These are phyloP conservation scores for Pristionchus exspectatus DNA, from an alignment of 2,888 invertebrate species.

Conservation along the genomic window DNA sequence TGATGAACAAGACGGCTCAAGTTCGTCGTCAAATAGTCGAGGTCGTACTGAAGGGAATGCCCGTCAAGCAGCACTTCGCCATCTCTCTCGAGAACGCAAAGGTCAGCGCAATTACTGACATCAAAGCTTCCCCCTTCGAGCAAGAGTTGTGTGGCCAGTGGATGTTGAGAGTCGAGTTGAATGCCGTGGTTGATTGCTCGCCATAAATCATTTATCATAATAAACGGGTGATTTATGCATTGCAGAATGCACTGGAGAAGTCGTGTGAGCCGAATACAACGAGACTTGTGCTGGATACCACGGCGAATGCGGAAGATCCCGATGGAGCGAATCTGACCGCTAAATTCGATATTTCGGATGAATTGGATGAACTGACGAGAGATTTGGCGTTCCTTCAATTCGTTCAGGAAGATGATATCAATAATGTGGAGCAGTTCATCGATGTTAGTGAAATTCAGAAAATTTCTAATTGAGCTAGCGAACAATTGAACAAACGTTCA, in stretches of 20 bases:
- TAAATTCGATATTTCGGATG: conserved; percentile 70
- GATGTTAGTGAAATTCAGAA: conserved; percentile 57
- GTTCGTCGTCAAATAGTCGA: conserved; percentile 74
- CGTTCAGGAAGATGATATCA: conserved; percentile 70
- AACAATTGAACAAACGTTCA: no score
- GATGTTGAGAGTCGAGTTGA: not conserved
- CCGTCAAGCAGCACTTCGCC: conserved; percentile 68
- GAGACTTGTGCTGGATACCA: conserved; percentile 63
- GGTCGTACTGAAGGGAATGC: conserved; percentile 71
- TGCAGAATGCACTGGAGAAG: conserved; percentile 67
- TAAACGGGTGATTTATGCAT: not conserved
- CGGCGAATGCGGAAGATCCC: conserved; percentile 61
- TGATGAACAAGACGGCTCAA: conserved; percentile 71
- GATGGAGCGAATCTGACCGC: conserved; percentile 56
- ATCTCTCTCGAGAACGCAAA: conserved; percentile 73
- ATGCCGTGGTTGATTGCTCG: not conserved
- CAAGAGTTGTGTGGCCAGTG: not conserved
- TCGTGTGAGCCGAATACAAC: conserved; percentile 63
- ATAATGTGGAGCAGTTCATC: conserved; percentile 74
- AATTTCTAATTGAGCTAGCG: no score
- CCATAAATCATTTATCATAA: not conserved
- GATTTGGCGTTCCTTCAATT: conserved; percentile 73
- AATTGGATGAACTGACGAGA: conserved; percentile 67
- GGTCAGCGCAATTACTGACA: conserved; percentile 55
- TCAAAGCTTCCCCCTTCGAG: not conserved